Evolutionary conservation across 2,888 invertebrate genomes (phyloP).

Genomic region (Lepidochrysops patricia): DNA sequence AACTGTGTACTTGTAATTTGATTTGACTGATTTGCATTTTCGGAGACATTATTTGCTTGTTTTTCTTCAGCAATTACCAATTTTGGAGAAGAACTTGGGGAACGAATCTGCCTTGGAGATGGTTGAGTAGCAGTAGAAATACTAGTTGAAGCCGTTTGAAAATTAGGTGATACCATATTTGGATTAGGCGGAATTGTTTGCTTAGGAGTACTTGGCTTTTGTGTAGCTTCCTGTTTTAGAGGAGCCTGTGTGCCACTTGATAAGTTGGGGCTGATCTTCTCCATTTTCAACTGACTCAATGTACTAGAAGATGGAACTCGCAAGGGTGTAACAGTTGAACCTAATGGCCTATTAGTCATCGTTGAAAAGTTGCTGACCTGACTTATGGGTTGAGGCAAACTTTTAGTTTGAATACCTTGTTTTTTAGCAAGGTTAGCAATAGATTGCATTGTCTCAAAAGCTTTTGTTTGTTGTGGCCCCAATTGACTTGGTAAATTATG

Average conservation of each 20-base stretch:
- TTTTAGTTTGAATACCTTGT: conserved; percentile 55
- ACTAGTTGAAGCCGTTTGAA: conserved; percentile 41
- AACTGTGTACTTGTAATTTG: conserved; percentile 60
- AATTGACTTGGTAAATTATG: conserved; percentile 57
- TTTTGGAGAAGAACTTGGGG: conserved; percentile 69
- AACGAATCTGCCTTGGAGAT: conserved; percentile 64
- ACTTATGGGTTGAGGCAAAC: conserved; percentile 39
- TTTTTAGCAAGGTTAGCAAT: conserved; percentile 69
- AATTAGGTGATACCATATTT: conserved; percentile 39
- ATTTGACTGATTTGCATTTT: conserved; percentile 56
- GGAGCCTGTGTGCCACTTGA: conserved; percentile 25
- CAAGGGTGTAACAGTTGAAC: conserved; percentile 38
- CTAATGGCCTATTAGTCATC: conserved; percentile 42
- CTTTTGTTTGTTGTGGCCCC: conserved; percentile 59
- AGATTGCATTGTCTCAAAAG: conserved; percentile 69
- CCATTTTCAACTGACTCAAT: conserved; percentile 49
- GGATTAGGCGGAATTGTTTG: conserved; percentile 35
- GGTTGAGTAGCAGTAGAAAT: conserved; percentile 45
- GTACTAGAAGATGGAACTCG: conserved; percentile 49
- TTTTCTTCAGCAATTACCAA: conserved; percentile 69
- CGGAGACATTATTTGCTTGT: conserved; percentile 43
- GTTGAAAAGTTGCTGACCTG: conserved; percentile 47
- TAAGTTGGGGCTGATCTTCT: conserved; percentile 40
- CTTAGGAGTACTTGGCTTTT: conserved; percentile 44
- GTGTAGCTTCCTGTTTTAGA: conserved; percentile 39